Base-by-base conservation (phyloP, 2,797 vertebrate genomes). In the Melanotaenia boesemani region DNA sequence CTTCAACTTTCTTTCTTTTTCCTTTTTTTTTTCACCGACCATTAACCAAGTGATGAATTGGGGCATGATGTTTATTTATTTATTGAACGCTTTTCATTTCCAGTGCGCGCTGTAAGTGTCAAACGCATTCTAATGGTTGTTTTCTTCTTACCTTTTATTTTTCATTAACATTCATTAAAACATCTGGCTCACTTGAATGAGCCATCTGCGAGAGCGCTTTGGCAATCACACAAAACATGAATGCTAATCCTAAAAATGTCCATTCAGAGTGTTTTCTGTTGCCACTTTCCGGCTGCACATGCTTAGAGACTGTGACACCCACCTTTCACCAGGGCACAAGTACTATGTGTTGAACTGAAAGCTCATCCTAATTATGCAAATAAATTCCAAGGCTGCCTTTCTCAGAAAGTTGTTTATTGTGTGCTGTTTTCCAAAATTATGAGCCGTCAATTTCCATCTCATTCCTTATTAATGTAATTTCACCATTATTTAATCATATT, bases 121-220 rank as follows among this genome's bases (percentile, higher is more conserved):
- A 93, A 91, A 92, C 55, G 59, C 86, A 90, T 92, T 89, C 86
- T 93, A 92, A 94, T 93, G 86, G 86, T 79, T 94, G 93, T 94
- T 92, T 93, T 84, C 91, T 88, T 82, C 85, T 90, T 85, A 94
- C 94, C 91, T 95, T 94, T 94, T 91, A 90, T 92, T 94, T 94
- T 94, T 90, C 92, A 94, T 95, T 94, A 95, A 92, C 92, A 95
- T 94, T 95, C 93, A 94, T 95, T 93, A 91, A 94, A 95, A 95
- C 94, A 95, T 94, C 94, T 95, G 94, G 92, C 91, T 92, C 88
- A 86, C 88, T 91, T 85, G 87, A 95, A 91, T 87, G 88, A 91
- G 88, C 92, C 94, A 93, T 94, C 93, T 95, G 94, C 87, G 86
- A 74, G 84, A 67, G 87, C 68, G 87, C 85, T 74, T 74, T 79